A percentile compares a stretch with the other conserved stretches of the same genome.
Evolutionary conservation across 2,113 vertebrate species (phyloP).

Genomic region (Anoplopoma fimbria): DNA sequence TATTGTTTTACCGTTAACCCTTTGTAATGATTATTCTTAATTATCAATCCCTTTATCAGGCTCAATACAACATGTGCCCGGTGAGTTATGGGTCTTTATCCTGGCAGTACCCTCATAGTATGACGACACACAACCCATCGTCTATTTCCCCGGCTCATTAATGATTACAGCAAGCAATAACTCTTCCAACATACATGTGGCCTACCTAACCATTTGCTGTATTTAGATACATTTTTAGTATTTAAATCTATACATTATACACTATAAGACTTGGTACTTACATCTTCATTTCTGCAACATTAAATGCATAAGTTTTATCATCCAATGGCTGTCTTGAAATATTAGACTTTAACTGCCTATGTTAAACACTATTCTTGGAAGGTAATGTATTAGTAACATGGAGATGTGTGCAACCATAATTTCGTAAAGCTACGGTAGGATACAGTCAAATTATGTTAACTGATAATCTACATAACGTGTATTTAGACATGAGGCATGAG

Average conservation of each 20-base stretch:
- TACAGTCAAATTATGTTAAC: not conserved
- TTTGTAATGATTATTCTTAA: conserved; percentile 16
- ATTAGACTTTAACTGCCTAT: not conserved
- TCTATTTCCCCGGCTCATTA: not conserved
- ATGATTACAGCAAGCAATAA: not conserved
- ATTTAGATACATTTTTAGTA: not conserved
- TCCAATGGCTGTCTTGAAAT: not conserved
- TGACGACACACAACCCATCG: not conserved
- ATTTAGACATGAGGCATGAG: not conserved
- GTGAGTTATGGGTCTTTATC: not conserved
- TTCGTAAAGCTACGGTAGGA: not conserved
- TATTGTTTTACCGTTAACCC: conserved; percentile 14
- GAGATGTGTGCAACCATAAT: not conserved
- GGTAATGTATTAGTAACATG: not conserved
- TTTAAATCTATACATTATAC: not conserved
- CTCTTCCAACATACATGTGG: not conserved
- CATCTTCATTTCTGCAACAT: not conserved
- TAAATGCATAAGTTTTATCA: not conserved
- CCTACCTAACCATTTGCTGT: not conserved
- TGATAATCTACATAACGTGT: not conserved
- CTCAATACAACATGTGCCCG: not conserved
- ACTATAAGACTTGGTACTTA: not conserved
- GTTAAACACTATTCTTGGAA: not conserved
- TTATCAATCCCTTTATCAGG: not conserved
- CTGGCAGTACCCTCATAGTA: not conserved